A percentile compares a stretch with the other conserved stretches of the same genome.
Conservation (phyloP, 2,888 invertebrate species). For the Agonopterix subpropinquella region DNA sequence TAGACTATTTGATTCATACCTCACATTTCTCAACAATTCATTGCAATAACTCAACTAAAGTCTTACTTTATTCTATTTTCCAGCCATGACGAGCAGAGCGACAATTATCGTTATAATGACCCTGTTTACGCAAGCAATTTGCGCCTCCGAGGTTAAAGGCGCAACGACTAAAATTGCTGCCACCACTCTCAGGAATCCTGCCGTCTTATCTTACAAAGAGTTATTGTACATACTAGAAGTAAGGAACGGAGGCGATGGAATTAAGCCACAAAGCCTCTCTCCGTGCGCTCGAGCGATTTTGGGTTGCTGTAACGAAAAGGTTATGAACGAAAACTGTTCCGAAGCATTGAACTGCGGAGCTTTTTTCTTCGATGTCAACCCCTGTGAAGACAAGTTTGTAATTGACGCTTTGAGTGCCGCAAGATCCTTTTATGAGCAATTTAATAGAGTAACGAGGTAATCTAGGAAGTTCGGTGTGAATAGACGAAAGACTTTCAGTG, state of each 20-base stretch:
- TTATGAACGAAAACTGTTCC: conserved; percentile 78
- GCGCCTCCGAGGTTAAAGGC: conserved; percentile 29
- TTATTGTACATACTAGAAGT: conserved; percentile 40
- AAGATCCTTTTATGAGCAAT: conserved; percentile 47
- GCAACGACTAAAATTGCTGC: conserved; percentile 24
- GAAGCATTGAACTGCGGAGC: conserved; percentile 83
- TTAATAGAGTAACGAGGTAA: conserved; percentile 23
- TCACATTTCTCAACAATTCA: neutral
- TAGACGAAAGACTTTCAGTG: no score
- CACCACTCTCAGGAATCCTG: conserved; percentile 44
- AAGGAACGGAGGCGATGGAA: conserved; percentile 27
- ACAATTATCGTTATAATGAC: conserved; percentile 23
- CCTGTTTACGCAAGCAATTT: conserved; percentile 24
- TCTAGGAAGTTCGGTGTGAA: no score
- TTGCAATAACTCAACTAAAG: neutral
- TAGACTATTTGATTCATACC: no score
- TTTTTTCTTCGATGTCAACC: conserved; percentile 84
- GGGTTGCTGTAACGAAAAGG: conserved; percentile 78
- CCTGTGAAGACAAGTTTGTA: conserved; percentile 79
- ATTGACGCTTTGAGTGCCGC: conserved; percentile 74
- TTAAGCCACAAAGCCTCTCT: conserved; percentile 46
- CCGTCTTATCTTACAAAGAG: conserved; percentile 42
- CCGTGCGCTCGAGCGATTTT: conserved; percentile 85
- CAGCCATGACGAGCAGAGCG: conserved; percentile 33
- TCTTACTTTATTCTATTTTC: conserved; percentile 18